Percentiles rank a stretch among this genome's conserved stretches.
phyloP scores from a whole-genome alignment of 1,140 invertebrate genomes.

The Cecropterus lyciades region DNA sequence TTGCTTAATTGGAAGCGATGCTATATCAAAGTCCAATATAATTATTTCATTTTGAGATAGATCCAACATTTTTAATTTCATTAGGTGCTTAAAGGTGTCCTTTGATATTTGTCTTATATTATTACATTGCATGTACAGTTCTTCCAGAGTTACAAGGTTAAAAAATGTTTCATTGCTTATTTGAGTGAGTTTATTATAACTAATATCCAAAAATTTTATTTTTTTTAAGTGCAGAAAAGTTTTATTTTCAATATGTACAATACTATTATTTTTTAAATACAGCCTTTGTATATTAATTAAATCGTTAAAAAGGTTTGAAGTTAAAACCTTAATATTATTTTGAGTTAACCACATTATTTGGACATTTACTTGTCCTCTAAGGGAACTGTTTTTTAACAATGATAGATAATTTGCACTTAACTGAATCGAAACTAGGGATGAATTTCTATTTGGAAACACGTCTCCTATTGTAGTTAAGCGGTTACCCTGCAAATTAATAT shows the following conservation, averaged over 20 bases:
- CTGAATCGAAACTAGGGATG: constrained; percentile 93
- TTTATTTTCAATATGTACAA: constrained; percentile 91
- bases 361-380: constrained; percentile 91
- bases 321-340: constrained; percentile 91
- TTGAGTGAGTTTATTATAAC: constrained; percentile 88
- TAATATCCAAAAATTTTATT: constrained; percentile 91
- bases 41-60: constrained; percentile 88
- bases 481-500: constrained; percentile 95
- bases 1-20: constrained; percentile 86
- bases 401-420: constrained; percentile 93
- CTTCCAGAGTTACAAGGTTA: constrained; percentile 86
- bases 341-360: constrained; percentile 94
- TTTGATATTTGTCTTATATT: constrained; percentile 86
- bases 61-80: constrained; percentile 87
- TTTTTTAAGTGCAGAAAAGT: constrained; percentile 91
- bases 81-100: constrained; percentile 86
- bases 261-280: constrained; percentile 93
- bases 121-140: constrained; percentile 88
- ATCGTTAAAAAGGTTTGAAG: constrained; percentile 90
- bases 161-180: constrained; percentile 88
- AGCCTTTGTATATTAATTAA: constrained; percentile 90
- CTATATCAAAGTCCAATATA: constrained; percentile 86
- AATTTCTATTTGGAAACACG: constrained; percentile 90
- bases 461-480: constrained; percentile 90
- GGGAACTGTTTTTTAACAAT: constrained; percentile 90